Evolutionary conservation across 2,113 vertebrate species (phyloP).

Genomic region (Arvicanthis niloticus): DNA sequence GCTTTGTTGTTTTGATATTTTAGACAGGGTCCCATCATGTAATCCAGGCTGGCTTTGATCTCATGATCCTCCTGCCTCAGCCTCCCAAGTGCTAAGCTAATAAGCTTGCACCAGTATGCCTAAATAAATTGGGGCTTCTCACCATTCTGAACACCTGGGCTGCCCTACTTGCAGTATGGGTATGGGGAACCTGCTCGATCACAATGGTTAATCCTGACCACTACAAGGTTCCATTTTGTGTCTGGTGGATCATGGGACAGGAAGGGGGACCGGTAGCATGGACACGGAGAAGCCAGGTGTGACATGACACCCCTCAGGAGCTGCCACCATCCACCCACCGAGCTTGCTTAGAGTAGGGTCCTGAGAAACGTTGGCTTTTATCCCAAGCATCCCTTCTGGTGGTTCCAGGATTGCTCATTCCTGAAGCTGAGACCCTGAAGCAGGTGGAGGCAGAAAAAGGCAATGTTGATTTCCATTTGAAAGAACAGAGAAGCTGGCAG

Average conservation of each 20-base stretch:
- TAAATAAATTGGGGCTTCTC: neutral
- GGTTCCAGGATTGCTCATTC: neutral
- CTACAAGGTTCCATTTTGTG: neutral
- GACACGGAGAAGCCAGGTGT: neutral
- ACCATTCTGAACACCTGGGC: neutral
- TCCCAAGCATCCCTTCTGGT: neutral
- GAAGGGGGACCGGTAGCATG: rapidly evolving
- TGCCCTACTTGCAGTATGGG: neutral
- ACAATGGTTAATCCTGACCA: neutral
- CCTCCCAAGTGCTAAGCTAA: neutral
- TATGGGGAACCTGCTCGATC: neutral
- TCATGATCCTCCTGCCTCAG: neutral
- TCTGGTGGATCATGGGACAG: neutral
- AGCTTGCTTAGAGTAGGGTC: neutral
- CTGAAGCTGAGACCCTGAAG: neutral
- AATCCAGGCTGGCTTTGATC: neutral
- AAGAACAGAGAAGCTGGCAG: neutral
- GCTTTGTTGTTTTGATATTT: neutral
- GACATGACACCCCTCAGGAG: neutral
- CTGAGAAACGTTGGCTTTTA: neutral
- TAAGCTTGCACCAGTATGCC: neutral
- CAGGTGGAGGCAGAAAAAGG: neutral
- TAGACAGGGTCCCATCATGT: neutral
- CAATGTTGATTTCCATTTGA: neutral
- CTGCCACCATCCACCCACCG: neutral